Evolutionary conservation across 2,113 vertebrate species (phyloP).

Genomic region (Perca fluviatilis): DNA sequence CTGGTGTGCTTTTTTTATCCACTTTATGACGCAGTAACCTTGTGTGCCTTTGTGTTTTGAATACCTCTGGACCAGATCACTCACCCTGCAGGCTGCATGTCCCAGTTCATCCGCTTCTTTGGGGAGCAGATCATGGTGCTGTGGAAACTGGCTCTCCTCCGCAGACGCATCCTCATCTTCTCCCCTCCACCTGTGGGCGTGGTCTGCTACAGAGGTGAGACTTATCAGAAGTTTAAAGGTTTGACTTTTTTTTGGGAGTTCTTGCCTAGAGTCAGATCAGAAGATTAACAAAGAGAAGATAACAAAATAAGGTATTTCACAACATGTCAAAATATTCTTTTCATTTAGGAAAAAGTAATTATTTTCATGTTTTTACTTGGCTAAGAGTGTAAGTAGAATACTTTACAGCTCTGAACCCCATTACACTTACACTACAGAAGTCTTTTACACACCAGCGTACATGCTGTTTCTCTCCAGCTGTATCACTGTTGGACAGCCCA

Average conservation of each 20-base stretch:
- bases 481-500: background rate
- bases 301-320: background rate
- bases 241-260: conserved; percentile 4
- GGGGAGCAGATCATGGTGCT: conserved; percentile 96
- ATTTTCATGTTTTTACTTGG: background rate
- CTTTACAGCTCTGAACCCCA: background rate
- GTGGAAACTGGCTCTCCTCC: conserved; percentile 95
- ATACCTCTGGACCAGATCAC: conserved; percentile 88
- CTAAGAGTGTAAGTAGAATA: too few relatives aligned
- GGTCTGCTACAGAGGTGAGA: conserved; percentile 94
- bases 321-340: background rate
- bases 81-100: conserved; percentile 97
- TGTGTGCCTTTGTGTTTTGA: background rate
- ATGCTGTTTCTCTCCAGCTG: conserved; percentile 18
- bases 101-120: conserved; percentile 98
- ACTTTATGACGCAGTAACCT: background rate
- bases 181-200: conserved; percentile 95
- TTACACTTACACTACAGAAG: background rate
- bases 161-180: conserved; percentile 96
- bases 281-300: background rate
- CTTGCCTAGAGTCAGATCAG: background rate
- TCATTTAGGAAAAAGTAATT: background rate
- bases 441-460: background rate
- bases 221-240: background rate
- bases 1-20: background rate